A percentile compares a stretch with the other conserved stretches of the same genome.
phyloP scores from a whole-genome alignment of 2,113 vertebrate species.

The Asarcornis scutulata region DNA sequence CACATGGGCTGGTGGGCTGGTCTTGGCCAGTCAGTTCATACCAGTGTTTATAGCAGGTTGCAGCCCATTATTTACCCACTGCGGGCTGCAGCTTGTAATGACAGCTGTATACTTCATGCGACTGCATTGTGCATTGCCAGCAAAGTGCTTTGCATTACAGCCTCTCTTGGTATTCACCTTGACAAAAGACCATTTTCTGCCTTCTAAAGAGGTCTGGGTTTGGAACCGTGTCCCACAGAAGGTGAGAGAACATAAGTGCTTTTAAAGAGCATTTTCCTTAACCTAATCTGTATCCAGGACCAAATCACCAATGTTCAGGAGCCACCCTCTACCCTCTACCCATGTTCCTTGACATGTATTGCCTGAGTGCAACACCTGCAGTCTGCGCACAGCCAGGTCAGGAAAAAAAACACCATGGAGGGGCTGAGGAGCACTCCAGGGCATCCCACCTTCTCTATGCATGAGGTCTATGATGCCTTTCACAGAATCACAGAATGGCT shows the following conservation, averaged over 20 bases:
- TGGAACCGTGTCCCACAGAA: neutral
- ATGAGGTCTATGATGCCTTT: no score
- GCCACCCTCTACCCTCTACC: no score
- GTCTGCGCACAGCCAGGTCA: neutral
- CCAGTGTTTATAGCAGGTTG: neutral
- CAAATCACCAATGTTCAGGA: neutral
- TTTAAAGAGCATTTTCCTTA: neutral
- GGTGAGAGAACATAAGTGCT: neutral
- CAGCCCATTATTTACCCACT: neutral
- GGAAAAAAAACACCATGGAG: neutral
- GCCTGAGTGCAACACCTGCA: neutral
- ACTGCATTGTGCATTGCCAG: neutral
- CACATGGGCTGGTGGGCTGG: neutral
- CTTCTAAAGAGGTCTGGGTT: neutral
- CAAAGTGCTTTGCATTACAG: neutral
- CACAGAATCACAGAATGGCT: no score
- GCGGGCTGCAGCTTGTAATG: neutral
- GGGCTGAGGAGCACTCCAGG: neutral
- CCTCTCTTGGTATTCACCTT: neutral
- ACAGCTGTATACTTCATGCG: neutral
- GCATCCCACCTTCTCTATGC: no score
- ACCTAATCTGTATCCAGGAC: neutral
- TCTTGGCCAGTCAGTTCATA: neutral
- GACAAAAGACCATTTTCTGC: neutral
- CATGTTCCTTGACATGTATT: rapidly evolving